Base-by-base conservation (phyloP, 35 echinoderm and acorn worm genomes). In the Hemicentrotus pulcherrimus region DNA sequence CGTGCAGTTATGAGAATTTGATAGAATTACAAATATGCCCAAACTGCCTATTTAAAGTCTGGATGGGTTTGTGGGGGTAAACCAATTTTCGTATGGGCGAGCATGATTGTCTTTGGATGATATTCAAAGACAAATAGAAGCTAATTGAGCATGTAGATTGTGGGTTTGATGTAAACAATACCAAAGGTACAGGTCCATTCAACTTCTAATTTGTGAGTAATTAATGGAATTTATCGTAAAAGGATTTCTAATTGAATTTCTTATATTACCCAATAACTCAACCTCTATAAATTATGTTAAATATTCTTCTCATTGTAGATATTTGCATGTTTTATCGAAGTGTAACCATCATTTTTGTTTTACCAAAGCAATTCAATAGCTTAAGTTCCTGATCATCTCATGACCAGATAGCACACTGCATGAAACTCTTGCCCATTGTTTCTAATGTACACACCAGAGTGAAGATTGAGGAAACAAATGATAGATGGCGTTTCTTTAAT, bases 11-110 rank as follows among this genome's bases (percentile, higher is more conserved):
- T 78, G 65, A n/a, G 65, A 78, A 78, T 78, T 78, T 78, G 65
- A 78, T 78, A 78, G 65, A 78, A 78, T 78, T 78, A 78, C 65
- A 78, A 78, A 78, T 78, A 78, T 78, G 65, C 65, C 65, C 65
- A n/a, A 28, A 78, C 19, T 28, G 19, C 19, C 35, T 41, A 41
- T 41, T 28, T 78, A 22, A 6, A 6, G 19, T 78, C 19, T 78
- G 65, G 65, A 78, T 78, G 65, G 19, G 22, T 28, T 78, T 78
- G 65, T 78, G 65, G 65, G 65, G 65, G 65, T 78, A 78, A 78
- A 78, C 22, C 65, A n/a, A 78, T 78, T 78, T 78, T 5, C 28
- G 65, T 78, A 28, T 78, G 22, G 6, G 65, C n/a, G 65, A n/a
- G 65, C 65, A n/a, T 78, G 52, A 14, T 59, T 11, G 2, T 55